Evolutionary conservation across 2,888 invertebrate species (phyloP), one percentile per base, ranked within the genome.

Genomic region (Aricia artaxerxes): DNA sequence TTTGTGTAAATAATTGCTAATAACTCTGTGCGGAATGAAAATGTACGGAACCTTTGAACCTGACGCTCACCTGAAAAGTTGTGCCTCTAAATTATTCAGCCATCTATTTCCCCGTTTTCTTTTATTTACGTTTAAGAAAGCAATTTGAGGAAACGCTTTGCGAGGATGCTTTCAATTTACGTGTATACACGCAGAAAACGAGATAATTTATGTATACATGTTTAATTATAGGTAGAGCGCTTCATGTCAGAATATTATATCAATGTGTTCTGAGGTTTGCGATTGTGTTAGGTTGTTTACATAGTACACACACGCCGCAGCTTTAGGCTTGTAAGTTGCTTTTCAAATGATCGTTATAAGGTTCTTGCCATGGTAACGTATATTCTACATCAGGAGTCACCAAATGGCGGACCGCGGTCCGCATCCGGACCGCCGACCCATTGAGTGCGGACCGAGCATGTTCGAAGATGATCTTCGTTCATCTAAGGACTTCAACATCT

Each of bases 111-210:
- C 86, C 87, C 86, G 88, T 88, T 89, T 86, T 86, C 87, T 87
- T 89, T 88, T 88, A 88, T 89, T 89, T 89, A 87, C 88, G 86
- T 89, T 87, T 88, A 88, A 89, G 87, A 87, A 88, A 89, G 87
- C 86, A 88, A 89, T 90, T 88, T 86, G 78, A 84, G 81, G 82
- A 83, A 84, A 83, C 85, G 84, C 85, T 78, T 77, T 64, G 73
- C 78, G 64, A 57, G 49, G 78, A 81, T 78, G 60, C 73, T 78
- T 75, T 78, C 69, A 80, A 80, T 79, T 81, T 81, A 64, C n/a
- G 79, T 64, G 78, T 78, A 78, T 61, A 81, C 77, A 81, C 77
- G 77, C 73, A 78, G 79, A 77, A 79, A 81, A 80, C 78, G 78
- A 81, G 44, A 81, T 79, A 80, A 81, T 80, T 78, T 81, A 73